These are phyloP conservation scores for Pristionchus mayeri DNA, from an alignment of 2,888 invertebrate genomes.

Conservation along the genomic window DNA sequence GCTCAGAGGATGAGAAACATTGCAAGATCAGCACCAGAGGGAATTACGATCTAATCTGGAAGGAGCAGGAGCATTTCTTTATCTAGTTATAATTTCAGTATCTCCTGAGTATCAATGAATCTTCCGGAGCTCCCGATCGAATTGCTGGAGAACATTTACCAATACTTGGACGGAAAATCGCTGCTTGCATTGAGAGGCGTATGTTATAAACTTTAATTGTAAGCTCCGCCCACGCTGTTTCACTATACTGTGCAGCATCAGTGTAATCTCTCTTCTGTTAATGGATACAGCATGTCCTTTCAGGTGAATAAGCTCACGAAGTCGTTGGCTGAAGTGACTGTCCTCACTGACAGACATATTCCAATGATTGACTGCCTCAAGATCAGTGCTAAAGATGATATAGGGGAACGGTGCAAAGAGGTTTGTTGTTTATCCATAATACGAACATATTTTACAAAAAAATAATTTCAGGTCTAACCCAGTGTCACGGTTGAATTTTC, in stretches of 20 bases:
- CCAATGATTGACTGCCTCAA: background rate
- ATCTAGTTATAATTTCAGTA: too few species aligned
- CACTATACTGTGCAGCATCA: too few species aligned
- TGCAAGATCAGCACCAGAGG: too few species aligned
- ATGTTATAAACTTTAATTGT: too few species aligned
- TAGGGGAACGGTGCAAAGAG: background rate
- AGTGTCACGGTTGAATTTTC: background rate
- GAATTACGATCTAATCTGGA: too few species aligned
- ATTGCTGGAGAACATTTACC: background rate
- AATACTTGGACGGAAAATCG: background rate
- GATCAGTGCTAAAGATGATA: background rate
- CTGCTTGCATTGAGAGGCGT: background rate
- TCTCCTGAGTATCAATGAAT: too few species aligned
- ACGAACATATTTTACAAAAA: background rate
- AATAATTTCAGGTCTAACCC: background rate
- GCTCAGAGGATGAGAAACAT: too few species aligned
- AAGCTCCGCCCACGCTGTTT: too few species aligned
- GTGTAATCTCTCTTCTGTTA: background rate
- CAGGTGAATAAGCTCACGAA: background rate
- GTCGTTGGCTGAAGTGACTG: background rate
- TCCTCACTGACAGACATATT: background rate
- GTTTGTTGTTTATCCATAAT: background rate
- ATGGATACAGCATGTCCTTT: too few species aligned
- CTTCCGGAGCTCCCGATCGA: background rate
- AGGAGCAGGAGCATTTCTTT: too few species aligned